A percentile compares a stretch with the other conserved stretches of the same genome.
phyloP scores from a whole-genome alignment of 92 coral and sea anemone species.

The Phenganax subtilis region DNA sequence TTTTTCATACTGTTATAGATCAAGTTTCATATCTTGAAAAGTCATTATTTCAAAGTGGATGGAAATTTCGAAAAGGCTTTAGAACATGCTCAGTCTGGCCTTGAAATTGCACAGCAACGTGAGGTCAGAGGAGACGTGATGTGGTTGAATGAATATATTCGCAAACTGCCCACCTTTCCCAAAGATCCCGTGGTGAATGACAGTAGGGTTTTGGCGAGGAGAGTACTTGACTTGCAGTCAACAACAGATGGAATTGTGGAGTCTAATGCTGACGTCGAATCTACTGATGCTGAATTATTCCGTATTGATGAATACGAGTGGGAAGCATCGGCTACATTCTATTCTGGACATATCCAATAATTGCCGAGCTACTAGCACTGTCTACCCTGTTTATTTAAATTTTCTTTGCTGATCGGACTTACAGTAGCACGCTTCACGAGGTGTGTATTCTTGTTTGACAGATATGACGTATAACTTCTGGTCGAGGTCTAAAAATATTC shows the following conservation, averaged over 20 bases:
- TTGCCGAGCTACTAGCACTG: too few species aligned
- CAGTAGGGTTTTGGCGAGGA: background rate
- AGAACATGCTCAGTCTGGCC: background rate
- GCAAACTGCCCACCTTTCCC: background rate
- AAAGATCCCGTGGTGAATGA: slow-evolving; percentile 1
- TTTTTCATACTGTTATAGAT: background rate
- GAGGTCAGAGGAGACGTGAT: background rate
- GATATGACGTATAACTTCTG: too few species aligned
- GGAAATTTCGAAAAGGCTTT: background rate
- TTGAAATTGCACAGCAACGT: slow-evolving; percentile 3
- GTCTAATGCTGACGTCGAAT: background rate
- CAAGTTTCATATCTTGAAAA: background rate
- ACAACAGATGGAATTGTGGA: slow-evolving; percentile 7
- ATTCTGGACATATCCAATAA: too few species aligned
- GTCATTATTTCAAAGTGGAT: background rate
- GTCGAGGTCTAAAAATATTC: too few species aligned
- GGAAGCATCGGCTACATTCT: too few species aligned
- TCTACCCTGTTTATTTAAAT: too few species aligned
- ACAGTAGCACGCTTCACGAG: too few species aligned
- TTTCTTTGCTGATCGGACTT: too few species aligned
- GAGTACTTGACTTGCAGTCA: background rate
- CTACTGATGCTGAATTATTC: background rate
- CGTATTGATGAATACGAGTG: background rate
- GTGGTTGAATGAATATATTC: background rate
- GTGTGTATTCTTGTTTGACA: too few species aligned